A percentile compares a stretch with the other conserved stretches of the same genome.
Conservation (phyloP, 2,888 invertebrate genomes). For the Chrysotoxum bicinctum region DNA sequence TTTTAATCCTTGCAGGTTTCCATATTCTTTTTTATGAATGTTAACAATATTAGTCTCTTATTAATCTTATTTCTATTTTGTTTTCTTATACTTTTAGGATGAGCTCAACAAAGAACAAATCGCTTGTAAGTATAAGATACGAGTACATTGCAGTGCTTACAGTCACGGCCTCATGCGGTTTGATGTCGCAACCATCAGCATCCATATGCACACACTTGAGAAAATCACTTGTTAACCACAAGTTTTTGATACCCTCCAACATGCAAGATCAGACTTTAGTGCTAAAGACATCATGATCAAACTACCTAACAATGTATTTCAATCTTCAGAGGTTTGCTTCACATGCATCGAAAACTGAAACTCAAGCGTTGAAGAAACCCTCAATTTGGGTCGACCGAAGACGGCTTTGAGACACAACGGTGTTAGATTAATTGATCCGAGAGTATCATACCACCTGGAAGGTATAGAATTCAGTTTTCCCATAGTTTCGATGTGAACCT, state of each 20-base stretch:
- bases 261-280: constrained; percentile 17
- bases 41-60: no score
- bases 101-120: constrained; percentile 91
- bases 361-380: constrained; percentile 20
- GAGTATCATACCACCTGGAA: constrained; percentile 1
- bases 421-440: constrained; percentile 1
- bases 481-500: constrained; percentile 47
- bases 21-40: no score
- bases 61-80: background rate
- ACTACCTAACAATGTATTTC: background rate
- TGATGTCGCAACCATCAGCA: constrained; percentile 4
- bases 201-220: constrained; percentile 10
- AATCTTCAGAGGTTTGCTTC: constrained; percentile 21
- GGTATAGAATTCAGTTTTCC: constrained; percentile 38
- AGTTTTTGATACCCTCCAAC: constrained; percentile 23
- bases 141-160: background rate
- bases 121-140: constrained; percentile 85
- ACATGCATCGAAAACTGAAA: constrained; percentile 9
- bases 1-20: no score
- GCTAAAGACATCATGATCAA: constrained; percentile 17
- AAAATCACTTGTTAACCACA: constrained; percentile 45
- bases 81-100: constrained; percentile 83
- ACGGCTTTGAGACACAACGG: constrained; percentile 8
- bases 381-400: constrained; percentile 25
- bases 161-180: constrained; percentile 14